Conservation (phyloP, 2,797 vertebrate species). For the Mycteria americana region DNA sequence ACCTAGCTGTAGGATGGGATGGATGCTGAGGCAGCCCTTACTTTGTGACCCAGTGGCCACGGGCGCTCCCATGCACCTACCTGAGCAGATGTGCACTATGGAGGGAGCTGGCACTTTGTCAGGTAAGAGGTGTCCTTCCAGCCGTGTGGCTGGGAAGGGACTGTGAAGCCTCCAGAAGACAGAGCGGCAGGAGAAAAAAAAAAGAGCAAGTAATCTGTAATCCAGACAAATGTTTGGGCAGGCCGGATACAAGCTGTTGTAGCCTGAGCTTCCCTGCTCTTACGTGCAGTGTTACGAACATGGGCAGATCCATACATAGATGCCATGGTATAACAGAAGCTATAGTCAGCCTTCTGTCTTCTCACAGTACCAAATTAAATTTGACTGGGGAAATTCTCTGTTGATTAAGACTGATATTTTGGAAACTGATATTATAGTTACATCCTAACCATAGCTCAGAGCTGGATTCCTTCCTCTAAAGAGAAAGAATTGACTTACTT, state of each 20-base stretch:
- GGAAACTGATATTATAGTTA: background rate
- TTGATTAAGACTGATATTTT: background rate
- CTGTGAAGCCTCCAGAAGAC: background rate
- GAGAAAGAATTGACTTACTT: background rate
- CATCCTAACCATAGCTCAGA: background rate
- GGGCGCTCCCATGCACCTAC: rapidly evolving
- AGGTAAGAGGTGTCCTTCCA: background rate
- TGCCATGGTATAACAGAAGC: background rate
- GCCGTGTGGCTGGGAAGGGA: background rate
- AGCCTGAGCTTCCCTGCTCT: background rate
- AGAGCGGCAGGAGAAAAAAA: background rate
- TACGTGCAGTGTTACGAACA: rapidly evolving
- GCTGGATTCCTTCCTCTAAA: background rate
- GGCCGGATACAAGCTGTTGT: rapidly evolving
- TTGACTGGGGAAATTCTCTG: background rate
- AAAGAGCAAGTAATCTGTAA: background rate
- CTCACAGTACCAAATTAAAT: background rate
- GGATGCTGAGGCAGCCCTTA: background rate
- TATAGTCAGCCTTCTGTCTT: background rate
- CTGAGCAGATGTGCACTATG: rapidly evolving
- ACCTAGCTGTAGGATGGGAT: background rate
- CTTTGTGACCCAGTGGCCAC: background rate
- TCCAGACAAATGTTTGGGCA: background rate
- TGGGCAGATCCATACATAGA: background rate
- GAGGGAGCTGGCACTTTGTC: background rate